Evolutionary conservation across 2,888 invertebrate species (phyloP).

Genomic region (Erebia palarica): DNA sequence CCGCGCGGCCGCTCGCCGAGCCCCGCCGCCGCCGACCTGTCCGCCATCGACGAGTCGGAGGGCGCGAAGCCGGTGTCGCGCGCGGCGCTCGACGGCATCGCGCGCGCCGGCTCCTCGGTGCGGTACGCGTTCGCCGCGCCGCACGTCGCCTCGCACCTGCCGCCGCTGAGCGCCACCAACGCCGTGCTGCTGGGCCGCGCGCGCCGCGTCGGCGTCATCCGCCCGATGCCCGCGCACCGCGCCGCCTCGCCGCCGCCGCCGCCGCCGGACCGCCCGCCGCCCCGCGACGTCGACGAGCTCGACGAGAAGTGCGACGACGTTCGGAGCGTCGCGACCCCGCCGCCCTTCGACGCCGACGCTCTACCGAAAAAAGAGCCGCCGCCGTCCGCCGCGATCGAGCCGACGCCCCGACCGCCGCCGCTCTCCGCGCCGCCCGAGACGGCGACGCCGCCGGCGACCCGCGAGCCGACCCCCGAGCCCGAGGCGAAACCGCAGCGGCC

Average conservation of each 20-base stretch:
- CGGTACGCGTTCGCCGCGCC: constrained; percentile 82
- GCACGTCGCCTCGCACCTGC: constrained; percentile 62
- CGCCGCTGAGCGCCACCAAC: constrained; percentile 68
- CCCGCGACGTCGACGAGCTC: constrained; percentile 40
- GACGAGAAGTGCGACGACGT: constrained; percentile 46
- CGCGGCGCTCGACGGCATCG: constrained; percentile 85
- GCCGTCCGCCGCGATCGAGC: constrained; percentile 72
- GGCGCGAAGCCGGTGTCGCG: constrained; percentile 76
- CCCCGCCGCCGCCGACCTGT: constrained; percentile 49
- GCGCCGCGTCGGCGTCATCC: constrained; percentile 81
- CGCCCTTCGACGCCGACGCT: constrained; percentile 45
- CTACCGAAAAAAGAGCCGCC: constrained; percentile 53
- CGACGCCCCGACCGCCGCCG: constrained; percentile 56
- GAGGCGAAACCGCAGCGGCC: constrained; percentile 38
- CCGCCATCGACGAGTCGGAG: constrained; percentile 53
- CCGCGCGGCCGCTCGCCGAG: constrained; percentile 53
- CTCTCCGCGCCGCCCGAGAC: constrained; percentile 32
- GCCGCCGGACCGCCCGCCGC: constrained; percentile 31
- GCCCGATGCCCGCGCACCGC: constrained; percentile 70
- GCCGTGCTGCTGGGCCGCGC: constrained; percentile 63
- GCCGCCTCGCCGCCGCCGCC: constrained; percentile 38
- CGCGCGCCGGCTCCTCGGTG: constrained; percentile 85
- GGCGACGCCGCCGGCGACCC: constrained; percentile 29
- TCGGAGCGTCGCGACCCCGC: constrained; percentile 46
- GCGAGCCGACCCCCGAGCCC: constrained; percentile 40